These are phyloP conservation scores for Volucella inanis DNA, from an alignment of 2,888 invertebrate species.

Conservation along the genomic window DNA sequence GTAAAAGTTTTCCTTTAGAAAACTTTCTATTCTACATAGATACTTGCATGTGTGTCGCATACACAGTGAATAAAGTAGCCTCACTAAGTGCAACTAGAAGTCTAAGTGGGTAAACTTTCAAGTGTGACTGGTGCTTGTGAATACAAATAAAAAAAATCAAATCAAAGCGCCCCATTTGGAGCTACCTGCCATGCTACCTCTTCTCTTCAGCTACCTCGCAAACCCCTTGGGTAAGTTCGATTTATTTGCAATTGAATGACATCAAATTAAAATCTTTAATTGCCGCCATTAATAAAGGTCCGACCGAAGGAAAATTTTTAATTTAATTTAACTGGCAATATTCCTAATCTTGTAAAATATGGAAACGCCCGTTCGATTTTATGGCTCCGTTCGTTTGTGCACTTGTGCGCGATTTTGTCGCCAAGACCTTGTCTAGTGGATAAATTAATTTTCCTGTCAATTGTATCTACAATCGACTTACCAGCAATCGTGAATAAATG, in stretches of 20 bases:
- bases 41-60: conserved; percentile 20
- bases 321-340: conserved; percentile 61
- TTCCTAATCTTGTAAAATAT: conserved; percentile 55
- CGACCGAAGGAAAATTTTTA: conserved; percentile 46
- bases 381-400: conserved; percentile 17
- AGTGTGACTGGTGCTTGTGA: conserved; percentile 23
- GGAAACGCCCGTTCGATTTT: conserved; percentile 30
- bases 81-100: conserved; percentile 1
- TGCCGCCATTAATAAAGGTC: conserved; percentile 56
- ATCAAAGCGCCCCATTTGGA: conserved; percentile 16
- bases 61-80: conserved; percentile 42
- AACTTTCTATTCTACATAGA: conserved; percentile 31
- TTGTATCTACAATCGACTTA: conserved; percentile 22
- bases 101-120: conserved; percentile 8
- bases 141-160: background rate
- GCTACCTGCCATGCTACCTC: conserved; percentile 8
- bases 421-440: conserved; percentile 1
- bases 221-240: conserved; percentile 16
- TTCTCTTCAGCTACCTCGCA: background rate
- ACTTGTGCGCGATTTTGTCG: background rate
- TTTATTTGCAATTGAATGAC: conserved; percentile 41
- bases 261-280: conserved; percentile 65
- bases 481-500: conserved; percentile 45
- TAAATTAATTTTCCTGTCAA: conserved; percentile 60
- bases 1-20: conserved; percentile 43